These are phyloP conservation scores for Piscicola geometra DNA, from an alignment of 2,888 invertebrate species.

Conservation along the genomic window DNA sequence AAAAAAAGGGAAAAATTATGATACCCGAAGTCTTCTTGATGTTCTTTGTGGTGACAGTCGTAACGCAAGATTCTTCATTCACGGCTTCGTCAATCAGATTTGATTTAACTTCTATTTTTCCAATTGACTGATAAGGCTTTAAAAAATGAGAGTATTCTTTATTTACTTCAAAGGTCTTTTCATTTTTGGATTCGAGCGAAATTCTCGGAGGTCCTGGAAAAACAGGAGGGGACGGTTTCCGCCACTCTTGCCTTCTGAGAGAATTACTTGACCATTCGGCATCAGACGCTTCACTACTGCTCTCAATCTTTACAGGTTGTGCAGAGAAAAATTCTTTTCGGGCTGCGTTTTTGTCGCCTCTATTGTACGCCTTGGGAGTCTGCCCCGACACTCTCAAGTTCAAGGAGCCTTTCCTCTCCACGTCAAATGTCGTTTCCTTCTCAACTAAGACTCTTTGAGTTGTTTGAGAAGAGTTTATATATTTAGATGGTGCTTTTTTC, in stretches of 20 bases:
- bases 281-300: constrained; percentile 44
- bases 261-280: constrained; percentile 36
- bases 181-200: not conserved
- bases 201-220: constrained; percentile 2
- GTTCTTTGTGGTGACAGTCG: not conserved
- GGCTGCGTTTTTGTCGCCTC: constrained; percentile 36
- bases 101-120: constrained; percentile 43
- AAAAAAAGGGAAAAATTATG: too few species aligned
- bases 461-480: not conserved
- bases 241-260: constrained; percentile 30
- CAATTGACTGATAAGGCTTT: constrained; percentile 45
- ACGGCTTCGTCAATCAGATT: constrained; percentile 41
- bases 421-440: not conserved
- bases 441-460: not conserved
- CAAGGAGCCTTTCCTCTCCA: constrained; percentile 33
- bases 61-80: constrained; percentile 5
- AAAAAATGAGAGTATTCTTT: constrained; percentile 35
- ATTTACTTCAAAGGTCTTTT: not conserved
- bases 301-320: constrained; percentile 42
- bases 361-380: constrained; percentile 43
- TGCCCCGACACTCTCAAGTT: constrained; percentile 43
- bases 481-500: not conserved
- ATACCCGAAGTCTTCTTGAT: too few species aligned
- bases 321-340: constrained; percentile 41
- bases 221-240: constrained; percentile 13